Evolutionary conservation across 2,113 vertebrate genomes (phyloP).

Genomic region (Sylvia atricapilla): DNA sequence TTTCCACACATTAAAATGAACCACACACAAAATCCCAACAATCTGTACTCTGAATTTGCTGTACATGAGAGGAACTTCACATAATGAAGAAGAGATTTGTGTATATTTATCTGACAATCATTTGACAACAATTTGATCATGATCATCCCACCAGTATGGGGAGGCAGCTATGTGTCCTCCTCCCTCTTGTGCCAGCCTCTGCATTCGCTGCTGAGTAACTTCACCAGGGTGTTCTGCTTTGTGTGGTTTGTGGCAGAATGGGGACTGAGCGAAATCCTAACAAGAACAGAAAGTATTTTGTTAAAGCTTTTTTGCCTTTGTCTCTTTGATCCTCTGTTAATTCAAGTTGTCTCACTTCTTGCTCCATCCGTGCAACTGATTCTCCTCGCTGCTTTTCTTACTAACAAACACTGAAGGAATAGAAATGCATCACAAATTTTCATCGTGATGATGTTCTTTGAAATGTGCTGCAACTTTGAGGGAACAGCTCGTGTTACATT

Average conservation of each 20-base stretch:
- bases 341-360: background rate
- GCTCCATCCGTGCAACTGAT: background rate
- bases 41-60: background rate
- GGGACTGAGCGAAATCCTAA: background rate
- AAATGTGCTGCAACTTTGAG: background rate
- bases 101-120: background rate
- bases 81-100: background rate
- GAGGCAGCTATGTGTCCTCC: background rate
- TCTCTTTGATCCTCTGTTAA: background rate
- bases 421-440: background rate
- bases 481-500: background rate
- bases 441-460: background rate
- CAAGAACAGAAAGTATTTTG: background rate
- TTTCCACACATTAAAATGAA: background rate
- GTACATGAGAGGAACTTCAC: background rate
- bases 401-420: background rate
- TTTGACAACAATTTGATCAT: background rate
- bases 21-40: background rate
- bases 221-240: background rate
- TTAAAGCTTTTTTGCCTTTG: background rate
- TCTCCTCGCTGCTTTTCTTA: background rate
- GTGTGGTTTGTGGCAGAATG: background rate
- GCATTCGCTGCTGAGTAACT: background rate
- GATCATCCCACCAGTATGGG: background rate
- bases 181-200: background rate